Conservation (phyloP, 2,888 invertebrate genomes). For the Tachina lurida region DNA sequence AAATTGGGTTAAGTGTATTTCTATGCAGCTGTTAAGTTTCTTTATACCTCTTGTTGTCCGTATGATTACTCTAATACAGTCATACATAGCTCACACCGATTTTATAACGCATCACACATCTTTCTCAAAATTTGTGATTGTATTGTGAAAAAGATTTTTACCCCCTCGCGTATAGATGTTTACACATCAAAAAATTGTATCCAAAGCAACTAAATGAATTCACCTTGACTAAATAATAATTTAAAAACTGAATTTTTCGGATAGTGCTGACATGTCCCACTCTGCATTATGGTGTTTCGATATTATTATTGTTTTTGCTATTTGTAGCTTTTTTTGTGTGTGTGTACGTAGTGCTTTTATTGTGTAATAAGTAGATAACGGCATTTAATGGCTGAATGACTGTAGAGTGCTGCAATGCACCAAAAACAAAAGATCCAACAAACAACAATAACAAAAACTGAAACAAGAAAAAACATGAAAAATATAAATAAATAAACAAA, state of each 20-base stretch:
- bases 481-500: conserved; percentile 66
- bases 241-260: not conserved
- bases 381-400: conserved; percentile 82
- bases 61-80: no score
- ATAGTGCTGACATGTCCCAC: not conserved
- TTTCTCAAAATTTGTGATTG: no score
- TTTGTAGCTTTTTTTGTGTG: conserved; percentile 44
- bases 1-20: no score
- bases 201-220: no score
- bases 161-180: no score
- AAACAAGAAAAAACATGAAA: conserved; percentile 38
- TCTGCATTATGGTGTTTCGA: conserved; percentile 11
- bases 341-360: conserved; percentile 75
- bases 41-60: no score
- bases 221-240: no score
- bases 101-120: no score
- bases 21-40: no score
- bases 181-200: no score
- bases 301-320: conserved; percentile 12
- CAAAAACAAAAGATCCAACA: conserved; percentile 56
- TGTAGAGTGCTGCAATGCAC: conserved; percentile 67
- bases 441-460: conserved; percentile 38
- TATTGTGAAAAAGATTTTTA: no score
- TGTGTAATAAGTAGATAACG: conserved; percentile 82
- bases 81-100: no score